These are phyloP conservation scores for Mormyrus proboscirostris DNA, from an alignment of 2,797 vertebrate genomes.

Conservation along the genomic window DNA sequence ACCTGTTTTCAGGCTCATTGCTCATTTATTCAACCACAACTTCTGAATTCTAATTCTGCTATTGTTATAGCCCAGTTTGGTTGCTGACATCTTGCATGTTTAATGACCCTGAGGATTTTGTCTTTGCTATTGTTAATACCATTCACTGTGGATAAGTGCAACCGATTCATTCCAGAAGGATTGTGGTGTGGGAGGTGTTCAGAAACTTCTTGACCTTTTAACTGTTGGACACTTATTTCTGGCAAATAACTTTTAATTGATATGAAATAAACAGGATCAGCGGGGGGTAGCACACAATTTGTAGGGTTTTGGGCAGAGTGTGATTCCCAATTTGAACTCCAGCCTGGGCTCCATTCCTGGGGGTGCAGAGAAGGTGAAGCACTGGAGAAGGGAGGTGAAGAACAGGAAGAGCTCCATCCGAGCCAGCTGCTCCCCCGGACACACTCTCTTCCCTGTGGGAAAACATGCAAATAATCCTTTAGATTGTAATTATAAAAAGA, in stretches of 20 bases:
- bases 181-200: not conserved
- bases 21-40: not conserved
- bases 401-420: not conserved
- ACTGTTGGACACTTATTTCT: not conserved
- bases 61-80: not conserved
- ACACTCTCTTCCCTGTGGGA: not conserved
- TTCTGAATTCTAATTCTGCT: not conserved
- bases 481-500: not conserved
- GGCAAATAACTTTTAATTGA: not conserved
- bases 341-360: not conserved
- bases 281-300: not conserved
- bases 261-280: not conserved
- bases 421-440: not conserved
- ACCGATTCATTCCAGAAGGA: not conserved
- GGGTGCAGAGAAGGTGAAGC: not conserved
- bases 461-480: not conserved
- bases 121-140: not conserved
- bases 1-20: not conserved
- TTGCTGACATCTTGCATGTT: not conserved
- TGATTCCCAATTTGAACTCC: not conserved
- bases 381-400: not conserved
- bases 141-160: not conserved
- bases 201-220: not conserved
- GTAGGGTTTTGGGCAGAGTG: slow-evolving; percentile 21
- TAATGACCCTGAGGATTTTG: not conserved